Conservation (phyloP, 2,113 vertebrate genomes). For the Stomatorhinus ivindoensis region DNA sequence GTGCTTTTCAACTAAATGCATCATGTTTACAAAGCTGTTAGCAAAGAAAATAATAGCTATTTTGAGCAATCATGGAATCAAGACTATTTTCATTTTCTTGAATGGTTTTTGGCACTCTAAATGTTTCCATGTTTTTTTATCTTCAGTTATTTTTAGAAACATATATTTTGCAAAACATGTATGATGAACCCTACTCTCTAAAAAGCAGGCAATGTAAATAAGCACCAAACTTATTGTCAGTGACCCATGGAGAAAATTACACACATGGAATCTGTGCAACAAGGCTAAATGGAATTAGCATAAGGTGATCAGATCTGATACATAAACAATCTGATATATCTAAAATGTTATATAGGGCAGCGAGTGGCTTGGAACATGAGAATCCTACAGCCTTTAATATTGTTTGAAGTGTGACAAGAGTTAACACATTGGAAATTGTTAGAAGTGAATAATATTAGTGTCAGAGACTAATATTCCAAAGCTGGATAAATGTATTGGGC, state of each 20-base stretch:
- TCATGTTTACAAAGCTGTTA: background rate
- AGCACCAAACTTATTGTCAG: background rate
- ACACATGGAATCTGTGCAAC: background rate
- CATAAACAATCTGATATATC: background rate
- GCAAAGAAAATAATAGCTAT: background rate
- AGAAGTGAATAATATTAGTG: background rate
- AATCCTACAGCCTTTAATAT: background rate
- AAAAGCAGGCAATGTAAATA: background rate
- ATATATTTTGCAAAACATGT: background rate
- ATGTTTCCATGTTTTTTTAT: background rate
- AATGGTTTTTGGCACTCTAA: background rate
- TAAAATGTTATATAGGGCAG: background rate
- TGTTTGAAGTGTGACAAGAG: background rate
- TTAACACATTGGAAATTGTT: background rate
- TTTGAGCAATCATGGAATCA: background rate
- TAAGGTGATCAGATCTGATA: background rate
- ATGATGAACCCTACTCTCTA: background rate
- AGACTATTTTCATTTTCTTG: background rate
- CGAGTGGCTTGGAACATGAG: background rate
- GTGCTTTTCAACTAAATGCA: background rate
- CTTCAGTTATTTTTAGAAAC: background rate
- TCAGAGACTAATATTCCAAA: background rate
- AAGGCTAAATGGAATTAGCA: background rate
- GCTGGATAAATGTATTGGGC: background rate
- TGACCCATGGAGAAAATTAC: background rate